Base-by-base conservation (phyloP, 2,888 invertebrate genomes). In the Eupithecia tripunctaria region DNA sequence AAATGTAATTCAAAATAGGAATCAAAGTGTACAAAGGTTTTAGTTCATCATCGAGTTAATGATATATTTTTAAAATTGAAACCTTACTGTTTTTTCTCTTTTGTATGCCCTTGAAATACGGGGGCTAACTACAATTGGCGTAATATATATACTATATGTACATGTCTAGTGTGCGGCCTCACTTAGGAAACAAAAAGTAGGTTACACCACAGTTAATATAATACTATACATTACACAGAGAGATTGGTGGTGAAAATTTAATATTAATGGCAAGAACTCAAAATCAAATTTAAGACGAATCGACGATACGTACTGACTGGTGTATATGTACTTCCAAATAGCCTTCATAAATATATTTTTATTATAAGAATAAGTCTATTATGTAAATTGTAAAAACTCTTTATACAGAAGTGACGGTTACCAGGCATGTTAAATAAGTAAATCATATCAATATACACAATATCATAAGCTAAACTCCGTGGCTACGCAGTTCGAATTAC, bases 351-450 rank as follows among this genome's bases (percentile, higher is more conserved):
- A 69, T 51, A 51, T 25, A 29, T 56, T 36, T 38, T 67, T 56
- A 56, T 41, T 70, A 73, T 73, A 67, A 73, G 70, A 73, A 67
- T 73, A 63, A 25, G 56, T 2, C 10, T 25, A 36, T 51, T 51
- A 51, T 51, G 29, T 18, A 36, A 41, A 43, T 29, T n/a, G 32
- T n/a, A n/a, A 7, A 8, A 29, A 18, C 10, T 62, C 10, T 36
- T 36, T 36, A 62, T n/a, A 62, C 32, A 62, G 32, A 29, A 36
- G 18, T n/a, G 10, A 62, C 29, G n/a, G 36, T 60, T 60, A 29
- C 14, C 15, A 60, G 8, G 32, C 29, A 10, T 32, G 29, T 10
- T 36, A 0, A 47, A 0, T n/a, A 47, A n/a, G n/a, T n/a, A n/a
- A n/a, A n/a, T n/a, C n/a, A n/a, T n/a, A n/a, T n/a, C n/a, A n/a